Base-by-base conservation (phyloP, 1,140 invertebrate species). In the Diprion similis region DNA sequence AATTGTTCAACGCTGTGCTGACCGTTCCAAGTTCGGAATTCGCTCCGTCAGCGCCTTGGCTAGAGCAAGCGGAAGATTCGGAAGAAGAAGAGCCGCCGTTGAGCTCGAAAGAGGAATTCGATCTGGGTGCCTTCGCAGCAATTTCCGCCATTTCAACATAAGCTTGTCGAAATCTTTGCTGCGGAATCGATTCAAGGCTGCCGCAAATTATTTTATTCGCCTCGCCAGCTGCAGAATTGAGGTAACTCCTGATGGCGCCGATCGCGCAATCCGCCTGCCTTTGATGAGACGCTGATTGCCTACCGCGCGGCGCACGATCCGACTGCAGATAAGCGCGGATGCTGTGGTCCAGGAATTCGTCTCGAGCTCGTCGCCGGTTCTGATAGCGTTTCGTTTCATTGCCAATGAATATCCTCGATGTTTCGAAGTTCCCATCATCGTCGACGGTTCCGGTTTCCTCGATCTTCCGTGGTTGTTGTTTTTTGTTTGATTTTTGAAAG, bases 381-480 rank as follows among this genome's bases (percentile, higher is more conserved):
- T 68, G 18, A 11, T 18, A 68, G 13, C 66, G 66, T 68, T 68
- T 68, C 10, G 4, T 45, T 11, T 68, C 66, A 13, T 13, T 68
- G 37, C 15, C 66, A 7, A 68, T 13, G 15, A 68, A 11, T 11
- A 45, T 75, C 37, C 46, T 76, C 1, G 17, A 76, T 37, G 81
- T 72, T 10, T 66, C 10, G 0, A 83, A 10, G 13, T 75, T 74
- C 10, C 81, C 79, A 4, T 75, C 17, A 18, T 75, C 68, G 66
- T 82, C 76, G 11, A 48, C 72, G 13, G 10, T 70, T 7, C 80
- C 80, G 46, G 37, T 17, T 17, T 82, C 82, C 73, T 82, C 82
- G 0, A 77, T 71, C 82, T 83, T 51, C 45, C 18, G 10, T 59
- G 18, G 46, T 70, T 45, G 7, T 70, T 47, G 59, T 70, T 37